These are phyloP conservation scores for Coregonus ussuriensis DNA, from an alignment of 2,797 vertebrate species.

Conservation along the genomic window DNA sequence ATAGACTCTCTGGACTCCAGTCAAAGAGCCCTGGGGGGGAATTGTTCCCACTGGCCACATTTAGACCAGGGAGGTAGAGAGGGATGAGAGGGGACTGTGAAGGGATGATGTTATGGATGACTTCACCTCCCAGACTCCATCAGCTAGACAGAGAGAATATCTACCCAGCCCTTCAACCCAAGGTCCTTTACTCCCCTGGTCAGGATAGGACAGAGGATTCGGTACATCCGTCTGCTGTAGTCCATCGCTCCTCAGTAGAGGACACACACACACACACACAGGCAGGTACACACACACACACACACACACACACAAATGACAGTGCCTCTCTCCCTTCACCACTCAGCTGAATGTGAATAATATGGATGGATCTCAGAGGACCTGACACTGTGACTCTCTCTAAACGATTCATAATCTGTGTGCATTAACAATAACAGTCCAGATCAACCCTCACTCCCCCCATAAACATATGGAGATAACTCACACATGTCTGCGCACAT, in stretches of 20 bases:
- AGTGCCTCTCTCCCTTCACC: neutral
- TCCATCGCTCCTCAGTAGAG: neutral
- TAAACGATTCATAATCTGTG: neutral
- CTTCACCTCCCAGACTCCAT: neutral
- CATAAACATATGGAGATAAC: neutral
- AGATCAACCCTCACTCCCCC: neutral
- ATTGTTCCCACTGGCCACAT: neutral
- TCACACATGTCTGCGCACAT: neutral
- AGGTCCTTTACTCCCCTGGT: neutral
- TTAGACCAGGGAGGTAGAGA: neutral
- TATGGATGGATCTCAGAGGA: neutral
- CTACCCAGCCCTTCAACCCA: neutral
- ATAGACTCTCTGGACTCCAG: neutral
- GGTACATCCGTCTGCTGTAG: neutral
- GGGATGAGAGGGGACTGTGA: neutral
- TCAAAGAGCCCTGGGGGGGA: neutral
- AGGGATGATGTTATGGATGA: neutral
- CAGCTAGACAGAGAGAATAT: neutral
- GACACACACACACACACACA: constrained; percentile 13
- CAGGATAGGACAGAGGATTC: neutral
- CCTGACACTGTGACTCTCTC: constrained; percentile 1
- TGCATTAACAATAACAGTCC: constrained; percentile 1
- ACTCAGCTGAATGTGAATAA: neutral
- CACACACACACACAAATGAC: constrained; percentile 11
- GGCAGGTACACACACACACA: constrained; percentile 17